Evolutionary conservation across 1,140 invertebrate genomes (phyloP), one percentile per base, ranked within the genome.

Genomic region (Halictus rubicundus): DNA sequence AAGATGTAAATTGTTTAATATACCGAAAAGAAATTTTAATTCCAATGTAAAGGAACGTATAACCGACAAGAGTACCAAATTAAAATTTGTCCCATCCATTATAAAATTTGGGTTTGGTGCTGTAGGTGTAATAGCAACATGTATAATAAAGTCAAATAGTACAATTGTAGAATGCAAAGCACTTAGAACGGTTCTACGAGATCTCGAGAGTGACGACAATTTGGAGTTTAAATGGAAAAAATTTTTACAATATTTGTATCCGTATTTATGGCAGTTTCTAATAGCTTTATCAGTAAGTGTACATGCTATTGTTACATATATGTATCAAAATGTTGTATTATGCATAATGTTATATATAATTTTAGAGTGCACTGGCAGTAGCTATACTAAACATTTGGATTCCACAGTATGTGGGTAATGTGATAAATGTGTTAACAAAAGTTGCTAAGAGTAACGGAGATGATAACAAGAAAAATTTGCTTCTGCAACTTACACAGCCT

Each of bases 361-460:
- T 77, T 78, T 88, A 98, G 97, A 96, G 96, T 86, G 96, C 97
- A 19, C 90, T 98, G 42, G 92, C 95, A 81, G 96, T 97, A 68
- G 97, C 97, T 2, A 83, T 96, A 64, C 93, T 97, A 74, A 98
- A 98, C 89, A 97, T 98, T 80, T 94, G 96, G 90, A 96, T 98
- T 83, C 97, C 97, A 2, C 93, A 96, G 80, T 87, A 96, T 72
- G 93, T 98, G 27, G 97, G 97, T 57, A 94, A 95, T 80, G 88
- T 98, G 23, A 95, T 98, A 27, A 97, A 98, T 92, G 95, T 96
- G 16, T 93, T 98, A 59, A 94, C 93, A 12, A 92, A 93, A 66
- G 94, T 94, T 83, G 92, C 92, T 64, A 91, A 91, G 64, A 92
- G 88, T 57, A 90, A 74, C 42, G 79, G 27, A 12, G 54, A 27